phyloP scores from a whole-genome alignment of 2,113 vertebrate species.

The Hepsetus odoe region DNA sequence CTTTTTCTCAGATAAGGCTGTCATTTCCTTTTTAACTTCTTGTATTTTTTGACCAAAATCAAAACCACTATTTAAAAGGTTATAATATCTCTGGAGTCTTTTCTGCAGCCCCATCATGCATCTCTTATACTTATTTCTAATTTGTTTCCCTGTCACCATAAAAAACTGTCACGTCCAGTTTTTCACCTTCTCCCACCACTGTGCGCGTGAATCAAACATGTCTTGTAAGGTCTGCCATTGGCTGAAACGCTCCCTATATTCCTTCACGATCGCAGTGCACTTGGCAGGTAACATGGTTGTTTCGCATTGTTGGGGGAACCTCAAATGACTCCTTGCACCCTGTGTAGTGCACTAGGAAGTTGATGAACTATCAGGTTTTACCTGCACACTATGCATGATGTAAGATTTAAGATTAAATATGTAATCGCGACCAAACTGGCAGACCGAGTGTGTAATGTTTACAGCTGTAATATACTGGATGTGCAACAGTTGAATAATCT shows the following conservation, averaged over 20 bases:
- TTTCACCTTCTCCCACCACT: neutral
- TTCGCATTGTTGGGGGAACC: no score
- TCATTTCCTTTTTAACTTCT: neutral
- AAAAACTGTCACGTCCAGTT: neutral
- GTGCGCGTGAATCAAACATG: conserved; percentile 3
- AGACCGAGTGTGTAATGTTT: no score
- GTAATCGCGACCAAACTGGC: no score
- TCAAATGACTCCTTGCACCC: no score
- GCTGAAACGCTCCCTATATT: neutral
- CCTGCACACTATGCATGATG: no score
- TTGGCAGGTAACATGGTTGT: no score
- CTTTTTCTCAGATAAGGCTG: accelerated
- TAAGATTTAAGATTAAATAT: no score
- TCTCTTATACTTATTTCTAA: neutral
- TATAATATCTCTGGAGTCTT: conserved; percentile 10
- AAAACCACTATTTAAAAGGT: neutral
- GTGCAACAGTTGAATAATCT: no score
- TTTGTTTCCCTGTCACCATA: neutral
- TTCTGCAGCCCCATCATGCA: conserved; percentile 5
- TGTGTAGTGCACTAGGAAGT: no score
- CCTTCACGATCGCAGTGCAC: accelerated
- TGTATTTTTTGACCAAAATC: neutral
- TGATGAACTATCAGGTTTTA: no score
- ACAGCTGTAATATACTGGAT: no score
- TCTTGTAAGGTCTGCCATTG: conserved; percentile 32